phyloP scores from a whole-genome alignment of 2,113 vertebrate species.

The Callipepla squamata region DNA sequence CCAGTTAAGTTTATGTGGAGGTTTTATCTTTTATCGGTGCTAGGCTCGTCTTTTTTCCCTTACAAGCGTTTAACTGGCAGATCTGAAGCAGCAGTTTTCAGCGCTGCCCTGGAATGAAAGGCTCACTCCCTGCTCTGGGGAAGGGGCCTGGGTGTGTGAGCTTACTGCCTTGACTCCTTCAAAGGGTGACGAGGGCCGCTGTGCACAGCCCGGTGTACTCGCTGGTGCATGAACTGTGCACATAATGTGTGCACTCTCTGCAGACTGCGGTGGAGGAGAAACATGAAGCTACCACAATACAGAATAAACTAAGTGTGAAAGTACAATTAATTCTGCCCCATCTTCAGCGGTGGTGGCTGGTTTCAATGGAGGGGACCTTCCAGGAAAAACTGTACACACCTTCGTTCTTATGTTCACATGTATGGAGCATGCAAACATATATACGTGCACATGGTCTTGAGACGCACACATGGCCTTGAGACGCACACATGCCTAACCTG shows the following conservation, averaged over 20 bases:
- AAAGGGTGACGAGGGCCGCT: not conserved
- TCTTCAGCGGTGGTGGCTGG: not conserved
- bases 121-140: not conserved
- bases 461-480: not conserved
- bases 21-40: conserved; percentile 31
- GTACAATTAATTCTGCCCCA: not conserved
- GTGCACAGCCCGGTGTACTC: not conserved
- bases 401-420: no score
- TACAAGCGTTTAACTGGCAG: not conserved
- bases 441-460: not conserved
- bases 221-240: not conserved
- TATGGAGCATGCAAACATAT: not conserved
- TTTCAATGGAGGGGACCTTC: not conserved
- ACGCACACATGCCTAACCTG: not conserved
- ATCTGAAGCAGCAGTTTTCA: not conserved
- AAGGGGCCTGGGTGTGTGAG: not conserved
- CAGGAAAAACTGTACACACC: not conserved
- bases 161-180: not conserved
- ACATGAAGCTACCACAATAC: not conserved
- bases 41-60: not conserved
- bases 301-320: not conserved
- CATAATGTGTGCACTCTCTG: not conserved
- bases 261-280: not conserved
- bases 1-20: not conserved
- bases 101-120: not conserved